phyloP scores from a whole-genome alignment of 2,888 invertebrate species.

The Acleris cristana region DNA sequence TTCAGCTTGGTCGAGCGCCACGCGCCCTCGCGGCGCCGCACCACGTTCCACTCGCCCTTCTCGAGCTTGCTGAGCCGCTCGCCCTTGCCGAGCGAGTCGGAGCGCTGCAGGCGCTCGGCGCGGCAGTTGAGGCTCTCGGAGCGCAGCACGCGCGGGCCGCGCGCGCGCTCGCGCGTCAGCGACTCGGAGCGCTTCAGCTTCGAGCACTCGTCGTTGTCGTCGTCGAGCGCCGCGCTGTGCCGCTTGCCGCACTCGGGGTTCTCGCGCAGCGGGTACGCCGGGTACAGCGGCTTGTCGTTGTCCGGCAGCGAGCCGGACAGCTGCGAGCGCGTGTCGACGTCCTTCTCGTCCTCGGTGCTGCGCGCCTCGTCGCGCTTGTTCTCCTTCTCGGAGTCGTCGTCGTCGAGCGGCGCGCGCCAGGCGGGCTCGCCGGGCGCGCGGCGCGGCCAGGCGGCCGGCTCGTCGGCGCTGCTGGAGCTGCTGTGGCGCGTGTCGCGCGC shows the following conservation, averaged over 20 bases:
- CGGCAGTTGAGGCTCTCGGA: slow-evolving; percentile 86
- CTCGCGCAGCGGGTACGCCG: slow-evolving; percentile 46
- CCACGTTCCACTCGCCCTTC: slow-evolving; percentile 88
- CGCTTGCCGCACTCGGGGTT: slow-evolving; percentile 56
- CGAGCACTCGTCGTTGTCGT: slow-evolving; percentile 52
- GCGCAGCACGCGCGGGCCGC: slow-evolving; percentile 81
- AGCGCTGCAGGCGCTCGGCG: slow-evolving; percentile 55
- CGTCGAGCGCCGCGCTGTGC: slow-evolving; percentile 55
- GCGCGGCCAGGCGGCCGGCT: slow-evolving; percentile 48
- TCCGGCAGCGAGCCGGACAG: slow-evolving; percentile 68
- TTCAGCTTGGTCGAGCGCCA: slow-evolving; percentile 86
- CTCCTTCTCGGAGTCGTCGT: slow-evolving; percentile 74
- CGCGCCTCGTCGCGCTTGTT: slow-evolving; percentile 71
- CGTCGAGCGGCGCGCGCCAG: slow-evolving; percentile 48
- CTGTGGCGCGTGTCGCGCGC: slow-evolving; percentile 72
- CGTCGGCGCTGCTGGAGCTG: slow-evolving; percentile 63
- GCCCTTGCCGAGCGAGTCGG: slow-evolving; percentile 60
- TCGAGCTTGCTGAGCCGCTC: slow-evolving; percentile 85
- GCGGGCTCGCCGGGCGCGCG: slow-evolving; percentile 49
- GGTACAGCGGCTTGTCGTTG: slow-evolving; percentile 63
- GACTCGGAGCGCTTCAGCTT: slow-evolving; percentile 85
- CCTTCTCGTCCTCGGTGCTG: slow-evolving; percentile 89
- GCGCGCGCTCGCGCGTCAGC: slow-evolving; percentile 82
- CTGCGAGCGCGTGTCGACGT: slow-evolving; percentile 89
- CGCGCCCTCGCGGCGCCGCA: slow-evolving; percentile 84